phyloP scores from a whole-genome alignment of 2,888 invertebrate genomes.

The Eupeodes luniger region DNA sequence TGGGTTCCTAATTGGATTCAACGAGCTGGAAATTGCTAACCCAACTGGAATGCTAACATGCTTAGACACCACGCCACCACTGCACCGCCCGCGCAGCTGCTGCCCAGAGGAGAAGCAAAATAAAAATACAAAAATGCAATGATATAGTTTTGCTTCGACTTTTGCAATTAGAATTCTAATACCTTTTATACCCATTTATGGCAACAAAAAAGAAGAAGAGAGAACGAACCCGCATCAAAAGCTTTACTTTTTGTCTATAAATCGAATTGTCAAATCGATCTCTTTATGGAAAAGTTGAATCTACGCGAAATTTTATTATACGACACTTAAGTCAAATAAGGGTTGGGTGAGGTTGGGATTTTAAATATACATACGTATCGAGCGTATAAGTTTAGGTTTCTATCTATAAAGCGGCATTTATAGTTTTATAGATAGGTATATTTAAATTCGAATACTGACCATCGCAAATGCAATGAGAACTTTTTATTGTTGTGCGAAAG shows the following conservation, averaged over 20 bases:
- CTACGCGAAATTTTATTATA: constrained; percentile 63
- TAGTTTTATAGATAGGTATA: too few relatives aligned
- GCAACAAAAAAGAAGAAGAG: too few relatives aligned
- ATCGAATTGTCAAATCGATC: constrained; percentile 70
- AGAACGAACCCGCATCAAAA: neutral
- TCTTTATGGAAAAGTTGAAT: constrained; percentile 39
- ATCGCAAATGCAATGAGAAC: neutral
- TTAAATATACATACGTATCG: neutral
- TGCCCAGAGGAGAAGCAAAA: too few relatives aligned
- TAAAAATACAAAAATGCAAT: constrained; percentile 25
- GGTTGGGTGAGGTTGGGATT: constrained; percentile 27
- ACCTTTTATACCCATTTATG: too few relatives aligned
- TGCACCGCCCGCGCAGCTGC: too few relatives aligned
- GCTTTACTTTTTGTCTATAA: constrained; percentile 3
- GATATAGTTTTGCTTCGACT: constrained; percentile 2
- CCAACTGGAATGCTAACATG: constrained; percentile 74
- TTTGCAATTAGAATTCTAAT: constrained; percentile 18
- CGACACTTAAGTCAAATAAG: constrained; percentile 54
- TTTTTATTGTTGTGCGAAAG: too few relatives aligned
- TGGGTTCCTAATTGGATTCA: constrained; percentile 74
- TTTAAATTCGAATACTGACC: constrained; percentile 3
- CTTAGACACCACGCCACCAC: constrained; percentile 39
- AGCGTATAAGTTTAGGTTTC: too few relatives aligned
- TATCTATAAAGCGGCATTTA: too few relatives aligned
- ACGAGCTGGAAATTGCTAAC: constrained; percentile 76